Base-by-base conservation (phyloP, 1,140 invertebrate genomes). In the Magallana ariakensis region DNA sequence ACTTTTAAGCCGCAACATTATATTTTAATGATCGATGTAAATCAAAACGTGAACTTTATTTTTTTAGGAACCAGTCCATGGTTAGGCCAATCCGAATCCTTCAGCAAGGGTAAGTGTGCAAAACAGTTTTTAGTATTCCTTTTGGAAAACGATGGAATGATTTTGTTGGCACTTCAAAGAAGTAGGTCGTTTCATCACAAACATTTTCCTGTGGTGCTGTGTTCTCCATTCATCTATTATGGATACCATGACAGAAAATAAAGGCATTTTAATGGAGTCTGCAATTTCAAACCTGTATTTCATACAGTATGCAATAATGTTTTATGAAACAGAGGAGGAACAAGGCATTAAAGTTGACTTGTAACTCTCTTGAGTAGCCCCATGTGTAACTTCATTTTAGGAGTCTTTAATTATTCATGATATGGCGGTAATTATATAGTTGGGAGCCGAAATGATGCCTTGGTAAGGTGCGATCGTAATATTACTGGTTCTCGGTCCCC, bases 321-420 rank as follows among this genome's bases (percentile, higher is more conserved):
- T 75, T 75, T 75, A 75, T 75, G 66, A 75, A 75, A 75, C 66
- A 22, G 22, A 75, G 33, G 66, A 75, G 22, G 66, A 75, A 26
- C 66, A 75, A 75, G 66, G 66, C 66, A 75, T 75, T 75, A 75
- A 75, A 75, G 66, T 75, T 62, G 83, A 54, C 83, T 84, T 60
- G 83, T 70, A 66, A 62, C 83, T 66, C 66, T 66, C 83, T 60
- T 62, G 60, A 84, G 83, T 60, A 54, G 58, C 83, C 60, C 83
- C 33, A 87, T 83, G 87, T 87, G 87, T 87, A 87, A 87, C 83
- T 87, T 87, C 87, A 87, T 87, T 87, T 87, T 85, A 87, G 83
- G 80, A 57, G 62, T 85, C 56, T 85, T 87, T 87, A 87, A 87
- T 87, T 87, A 87, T 87, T 87, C 62, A 87, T 81, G 62, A 84